A percentile compares a stretch with the other conserved stretches of the same genome.
Evolutionary conservation across 2,113 vertebrate species (phyloP).

Genomic region (Panthera uncia): DNA sequence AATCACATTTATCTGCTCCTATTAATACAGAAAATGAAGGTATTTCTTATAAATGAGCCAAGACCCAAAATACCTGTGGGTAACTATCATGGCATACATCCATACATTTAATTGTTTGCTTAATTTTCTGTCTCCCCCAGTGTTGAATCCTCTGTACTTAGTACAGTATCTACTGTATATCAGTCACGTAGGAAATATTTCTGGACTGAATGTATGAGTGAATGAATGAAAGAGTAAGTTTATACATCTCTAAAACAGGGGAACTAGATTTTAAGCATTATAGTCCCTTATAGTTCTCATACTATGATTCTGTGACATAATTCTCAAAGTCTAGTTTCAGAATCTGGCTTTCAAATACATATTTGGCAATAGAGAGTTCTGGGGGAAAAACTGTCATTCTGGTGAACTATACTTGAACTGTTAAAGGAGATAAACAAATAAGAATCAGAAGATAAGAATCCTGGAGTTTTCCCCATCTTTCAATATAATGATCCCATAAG

Average conservation of each 20-base stretch:
- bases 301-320: background rate
- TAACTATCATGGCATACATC: background rate
- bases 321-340: conserved; percentile 36
- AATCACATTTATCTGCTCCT: background rate
- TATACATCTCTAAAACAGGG: conserved; percentile 8
- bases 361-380: background rate
- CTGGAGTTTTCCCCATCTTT: background rate
- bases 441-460: conserved; percentile 27
- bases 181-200: conserved; percentile 16
- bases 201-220: background rate
- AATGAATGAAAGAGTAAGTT: background rate
- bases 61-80: background rate
- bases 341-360: conserved; percentile 13
- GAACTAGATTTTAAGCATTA: conserved; percentile 5
- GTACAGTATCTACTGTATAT: background rate
- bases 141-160: conserved; percentile 2
- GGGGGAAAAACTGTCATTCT: background rate
- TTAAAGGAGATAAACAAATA: background rate
- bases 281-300: background rate
- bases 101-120: background rate
- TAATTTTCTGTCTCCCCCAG: background rate
- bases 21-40: background rate
- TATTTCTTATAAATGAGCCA: background rate
- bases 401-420: background rate
- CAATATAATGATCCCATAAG: background rate